Evolutionary conservation across 2,797 vertebrate genomes (phyloP).

Genomic region (Phylloscopus collybita): DNA sequence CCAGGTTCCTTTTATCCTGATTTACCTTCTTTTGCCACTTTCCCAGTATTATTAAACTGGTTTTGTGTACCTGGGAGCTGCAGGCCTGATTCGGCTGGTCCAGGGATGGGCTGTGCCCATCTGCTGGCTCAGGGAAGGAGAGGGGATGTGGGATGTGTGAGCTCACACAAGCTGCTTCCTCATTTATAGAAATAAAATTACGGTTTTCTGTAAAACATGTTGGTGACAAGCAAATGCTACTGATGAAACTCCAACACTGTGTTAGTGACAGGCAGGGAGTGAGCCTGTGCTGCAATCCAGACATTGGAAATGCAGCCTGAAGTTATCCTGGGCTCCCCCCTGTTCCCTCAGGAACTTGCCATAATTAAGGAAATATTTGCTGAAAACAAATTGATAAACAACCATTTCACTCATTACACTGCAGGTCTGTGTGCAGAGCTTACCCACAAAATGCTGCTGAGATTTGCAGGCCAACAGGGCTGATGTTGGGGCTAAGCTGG

Average conservation of each 20-base stretch:
- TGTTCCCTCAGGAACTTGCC: neutral
- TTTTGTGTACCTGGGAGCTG: neutral
- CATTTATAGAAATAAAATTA: neutral
- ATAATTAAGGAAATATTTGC: neutral
- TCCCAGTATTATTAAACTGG: neutral
- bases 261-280: neutral
- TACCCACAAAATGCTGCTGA: neutral
- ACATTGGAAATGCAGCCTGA: neutral
- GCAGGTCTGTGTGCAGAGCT: neutral
- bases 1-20: neutral
- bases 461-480: neutral
- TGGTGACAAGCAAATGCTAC: neutral
- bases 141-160: neutral
- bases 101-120: neutral
- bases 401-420: neutral
- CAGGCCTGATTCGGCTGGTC: neutral
- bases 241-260: neutral
- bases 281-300: neutral
- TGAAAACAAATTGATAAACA: neutral
- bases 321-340: neutral
- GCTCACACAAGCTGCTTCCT: neutral
- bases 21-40: neutral
- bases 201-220: neutral
- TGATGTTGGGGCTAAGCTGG: neutral
- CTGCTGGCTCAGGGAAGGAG: neutral